phyloP scores from a whole-genome alignment of 2,888 invertebrate genomes.

The Periphyllus acericola region DNA sequence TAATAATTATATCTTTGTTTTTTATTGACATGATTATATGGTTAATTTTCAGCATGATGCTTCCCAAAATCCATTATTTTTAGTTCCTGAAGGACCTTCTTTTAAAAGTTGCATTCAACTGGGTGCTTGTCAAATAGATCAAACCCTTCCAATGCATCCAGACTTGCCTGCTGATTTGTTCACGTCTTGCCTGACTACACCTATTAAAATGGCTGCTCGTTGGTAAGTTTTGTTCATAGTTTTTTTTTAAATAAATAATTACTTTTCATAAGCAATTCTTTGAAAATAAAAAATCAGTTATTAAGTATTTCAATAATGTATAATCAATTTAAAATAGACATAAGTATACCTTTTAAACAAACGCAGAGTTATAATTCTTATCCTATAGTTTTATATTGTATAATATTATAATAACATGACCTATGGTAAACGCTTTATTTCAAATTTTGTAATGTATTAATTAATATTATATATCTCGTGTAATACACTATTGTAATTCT shows the following conservation, averaged over 20 bases:
- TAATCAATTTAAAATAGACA: neutral
- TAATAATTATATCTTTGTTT: constrained; percentile 4
- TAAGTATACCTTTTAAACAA: neutral
- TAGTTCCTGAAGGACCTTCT: constrained; percentile 68
- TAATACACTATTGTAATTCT: neutral
- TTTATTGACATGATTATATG: neutral
- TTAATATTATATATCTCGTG: neutral
- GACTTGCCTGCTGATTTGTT: constrained; percentile 97
- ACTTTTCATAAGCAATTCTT: neutral
- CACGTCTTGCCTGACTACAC: constrained; percentile 97
- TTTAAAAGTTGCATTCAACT: constrained; percentile 95
- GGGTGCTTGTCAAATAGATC: constrained; percentile 93
- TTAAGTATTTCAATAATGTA: constrained; percentile 1
- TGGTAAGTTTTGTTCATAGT: constrained; percentile 72
- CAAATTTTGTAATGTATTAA: neutral
- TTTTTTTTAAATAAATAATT: neutral
- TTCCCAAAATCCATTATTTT: constrained; percentile 65
- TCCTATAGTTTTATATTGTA: no score
- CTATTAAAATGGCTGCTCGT: constrained; percentile 93
- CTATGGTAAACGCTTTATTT: neutral
- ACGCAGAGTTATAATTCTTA: no score
- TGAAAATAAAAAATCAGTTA: no score
- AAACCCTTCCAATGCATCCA: constrained; percentile 95
- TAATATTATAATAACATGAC: neutral
- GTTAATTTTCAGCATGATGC: constrained; percentile 65